Base-by-base conservation (phyloP, 2,113 vertebrate species). In the Melospiza melodia region DNA sequence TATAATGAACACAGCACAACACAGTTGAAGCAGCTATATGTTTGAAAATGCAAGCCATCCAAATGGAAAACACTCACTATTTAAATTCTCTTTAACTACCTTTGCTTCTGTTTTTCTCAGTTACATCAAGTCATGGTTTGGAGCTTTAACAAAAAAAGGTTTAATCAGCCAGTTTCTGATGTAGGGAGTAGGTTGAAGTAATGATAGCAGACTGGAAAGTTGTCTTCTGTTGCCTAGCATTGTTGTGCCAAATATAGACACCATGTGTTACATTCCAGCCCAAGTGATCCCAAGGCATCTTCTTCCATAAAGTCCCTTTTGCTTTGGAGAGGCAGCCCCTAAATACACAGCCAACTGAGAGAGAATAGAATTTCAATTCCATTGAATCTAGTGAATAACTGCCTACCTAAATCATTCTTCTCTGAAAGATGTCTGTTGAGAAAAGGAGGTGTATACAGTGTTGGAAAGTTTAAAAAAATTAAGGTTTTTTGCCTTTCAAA, bases 161-260 rank as follows among this genome's bases (percentile, higher is more conserved):
- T 76, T 89, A 69, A 69, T 90, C 22, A 79, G 48, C 41, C 18
- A 63, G 61, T 75, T 90, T 91, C 81, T 80, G 82, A 82, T 55
- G 35, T 73, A 86, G 44, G 35, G 49, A 83, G 55, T 73, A 86
- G 85, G 63, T 24, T 93, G 78, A 81, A 94, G 41, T 51, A 84
- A 72, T 67, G 35, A 91, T 65, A 89, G 27, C 52, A 59, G 62
- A 72, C 44, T 87, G 49, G 39, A 91, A 89, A 89, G 49, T 68
- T 25, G 9, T 82, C 69, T 91, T 81, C 62, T 68, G 82, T 82
- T 95, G 73, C 84, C 62, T 91, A 89, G 76, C 73, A 77, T 83
- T 87, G 61, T 81, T 93, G 54, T 72, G 28, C 49, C 67, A 89
- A 94, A 91, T 89, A 92, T 69, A 95, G 80, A 81, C 37, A 74